These are phyloP conservation scores for Carassius carassius DNA, from an alignment of 2,113 vertebrate species.

Conservation along the genomic window DNA sequence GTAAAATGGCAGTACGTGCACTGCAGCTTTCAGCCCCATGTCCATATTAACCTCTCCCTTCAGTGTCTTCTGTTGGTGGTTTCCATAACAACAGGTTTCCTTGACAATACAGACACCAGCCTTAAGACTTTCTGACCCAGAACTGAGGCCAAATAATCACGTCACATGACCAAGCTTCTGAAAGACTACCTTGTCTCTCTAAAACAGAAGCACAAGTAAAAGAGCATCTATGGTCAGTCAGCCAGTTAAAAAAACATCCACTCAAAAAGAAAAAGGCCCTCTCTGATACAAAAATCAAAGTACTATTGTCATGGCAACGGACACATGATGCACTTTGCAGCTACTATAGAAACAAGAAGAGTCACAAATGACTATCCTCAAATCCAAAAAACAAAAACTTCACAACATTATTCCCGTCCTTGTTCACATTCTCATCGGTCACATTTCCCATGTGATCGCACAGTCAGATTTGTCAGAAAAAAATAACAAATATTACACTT, in stretches of 20 bases:
- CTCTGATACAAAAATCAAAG: constrained; percentile 19
- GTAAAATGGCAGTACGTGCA: constrained; percentile 25
- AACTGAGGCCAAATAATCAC: constrained; percentile 50
- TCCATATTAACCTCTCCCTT: constrained; percentile 31
- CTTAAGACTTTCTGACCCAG: constrained; percentile 59
- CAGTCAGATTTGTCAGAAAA: not conserved
- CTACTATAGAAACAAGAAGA: constrained; percentile 73
- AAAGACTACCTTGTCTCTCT: constrained; percentile 58
- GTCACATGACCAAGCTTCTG: constrained; percentile 50
- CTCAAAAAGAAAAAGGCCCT: not conserved
- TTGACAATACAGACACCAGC: constrained; percentile 50
- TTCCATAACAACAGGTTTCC: constrained; percentile 62
- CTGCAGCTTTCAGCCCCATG: constrained; percentile 17
- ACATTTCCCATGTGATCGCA: not conserved
- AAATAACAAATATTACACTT: too few relatives aligned
- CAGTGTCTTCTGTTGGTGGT: constrained; percentile 55
- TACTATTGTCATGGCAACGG: constrained; percentile 67
- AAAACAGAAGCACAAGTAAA: constrained; percentile 33
- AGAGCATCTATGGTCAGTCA: constrained; percentile 15
- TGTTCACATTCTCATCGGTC: not conserved
- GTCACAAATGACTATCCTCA: not conserved
- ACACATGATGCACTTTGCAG: constrained; percentile 63
- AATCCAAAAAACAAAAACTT: not conserved
- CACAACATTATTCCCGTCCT: not conserved
- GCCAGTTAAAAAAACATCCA: constrained; percentile 38